A percentile compares a stretch with the other conserved stretches of the same genome.
Conservation (phyloP, 2,113 vertebrate species). For the Thalassoma bifasciatum region DNA sequence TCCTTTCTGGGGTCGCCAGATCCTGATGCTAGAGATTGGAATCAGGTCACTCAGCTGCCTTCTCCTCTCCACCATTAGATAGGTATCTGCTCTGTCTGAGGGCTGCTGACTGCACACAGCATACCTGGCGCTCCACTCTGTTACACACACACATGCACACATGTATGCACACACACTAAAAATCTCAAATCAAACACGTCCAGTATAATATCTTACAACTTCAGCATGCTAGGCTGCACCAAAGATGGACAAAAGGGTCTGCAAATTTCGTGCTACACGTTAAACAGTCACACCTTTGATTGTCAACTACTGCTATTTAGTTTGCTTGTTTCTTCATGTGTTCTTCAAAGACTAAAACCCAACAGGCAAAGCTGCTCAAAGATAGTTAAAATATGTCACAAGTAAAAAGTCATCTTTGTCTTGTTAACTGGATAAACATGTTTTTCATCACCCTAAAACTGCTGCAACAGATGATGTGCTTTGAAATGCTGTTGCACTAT, state of each 20-base stretch:
- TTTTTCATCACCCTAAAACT: too few relatives aligned
- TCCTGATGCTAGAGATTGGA: slow-evolving; percentile 68
- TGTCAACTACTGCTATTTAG: too few relatives aligned
- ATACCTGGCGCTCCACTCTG: slow-evolving; percentile 24
- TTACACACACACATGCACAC: neutral
- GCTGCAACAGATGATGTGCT: too few relatives aligned
- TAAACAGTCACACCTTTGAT: too few relatives aligned
- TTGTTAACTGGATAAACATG: too few relatives aligned
- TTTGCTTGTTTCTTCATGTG: too few relatives aligned
- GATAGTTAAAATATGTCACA: too few relatives aligned
- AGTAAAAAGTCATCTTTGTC: too few relatives aligned
- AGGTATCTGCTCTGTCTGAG: slow-evolving; percentile 57
- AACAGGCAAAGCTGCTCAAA: too few relatives aligned
- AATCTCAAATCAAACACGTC: neutral
- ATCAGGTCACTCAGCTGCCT: slow-evolving; percentile 73
- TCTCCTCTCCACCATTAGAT: slow-evolving; percentile 60
- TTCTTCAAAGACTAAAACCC: too few relatives aligned
- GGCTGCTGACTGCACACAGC: slow-evolving; percentile 52
- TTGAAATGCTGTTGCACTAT: neutral
- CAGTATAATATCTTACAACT: neutral
- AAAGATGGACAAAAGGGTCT: neutral
- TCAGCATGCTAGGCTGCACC: neutral
- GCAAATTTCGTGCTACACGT: too few relatives aligned
- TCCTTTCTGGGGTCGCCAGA: slow-evolving; percentile 50
- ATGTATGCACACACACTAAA: neutral